phyloP scores from a whole-genome alignment of 2,888 invertebrate genomes.

The Diaperis boleti region DNA sequence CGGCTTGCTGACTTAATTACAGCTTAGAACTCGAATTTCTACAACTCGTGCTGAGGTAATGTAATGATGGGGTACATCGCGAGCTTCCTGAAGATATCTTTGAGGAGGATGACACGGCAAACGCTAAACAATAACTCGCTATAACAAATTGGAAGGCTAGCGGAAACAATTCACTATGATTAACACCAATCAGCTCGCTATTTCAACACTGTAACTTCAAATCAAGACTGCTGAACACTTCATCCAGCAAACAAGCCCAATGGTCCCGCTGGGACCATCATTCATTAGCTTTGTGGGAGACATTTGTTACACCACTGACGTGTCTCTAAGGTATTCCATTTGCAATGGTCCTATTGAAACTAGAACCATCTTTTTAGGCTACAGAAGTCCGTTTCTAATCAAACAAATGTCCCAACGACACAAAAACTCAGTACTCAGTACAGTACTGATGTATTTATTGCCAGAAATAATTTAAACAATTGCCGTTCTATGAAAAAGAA shows the following conservation, averaged over 20 bases:
- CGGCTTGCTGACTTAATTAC: conserved; percentile 51
- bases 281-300: conserved; percentile 44
- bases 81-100: conserved; percentile 53
- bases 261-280: conserved; percentile 47
- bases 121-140: conserved; percentile 47
- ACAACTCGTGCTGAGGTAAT: conserved; percentile 35
- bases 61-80: conserved; percentile 53
- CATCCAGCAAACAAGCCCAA: conserved; percentile 29
- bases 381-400: conserved; percentile 34
- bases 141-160: conserved; percentile 47
- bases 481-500: neutral
- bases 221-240: conserved; percentile 6
- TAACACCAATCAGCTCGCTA: conserved; percentile 17
- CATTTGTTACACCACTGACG: conserved; percentile 34
- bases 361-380: neutral
- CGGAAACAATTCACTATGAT: conserved; percentile 41
- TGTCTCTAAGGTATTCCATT: conserved; percentile 25
- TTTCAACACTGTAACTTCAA: conserved; percentile 28
- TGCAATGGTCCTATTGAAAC: conserved; percentile 17
- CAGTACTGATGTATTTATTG: conserved; percentile 46
- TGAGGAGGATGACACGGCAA: conserved; percentile 51
- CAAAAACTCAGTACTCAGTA: neutral
- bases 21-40: conserved; percentile 43
- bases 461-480: conserved; percentile 40
- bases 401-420: neutral